These are phyloP conservation scores for Poeciliopsis paucimaculata DNA, from an alignment of 2,797 vertebrate species.

Conservation along the genomic window DNA sequence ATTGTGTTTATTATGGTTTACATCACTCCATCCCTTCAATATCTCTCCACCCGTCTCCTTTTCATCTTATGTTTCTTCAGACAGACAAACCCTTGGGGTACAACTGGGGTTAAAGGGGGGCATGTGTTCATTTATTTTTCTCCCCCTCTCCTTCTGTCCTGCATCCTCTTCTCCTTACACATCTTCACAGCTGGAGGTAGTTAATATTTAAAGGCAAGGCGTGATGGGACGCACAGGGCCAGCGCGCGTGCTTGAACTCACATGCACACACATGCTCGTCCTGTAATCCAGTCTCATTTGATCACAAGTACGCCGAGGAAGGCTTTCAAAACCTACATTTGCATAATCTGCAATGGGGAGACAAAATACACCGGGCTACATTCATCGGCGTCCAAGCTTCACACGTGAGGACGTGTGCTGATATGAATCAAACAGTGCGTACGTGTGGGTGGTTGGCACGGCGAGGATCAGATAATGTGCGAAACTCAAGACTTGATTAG, in stretches of 20 bases:
- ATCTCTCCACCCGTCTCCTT: constrained; percentile 31
- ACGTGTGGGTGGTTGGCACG: constrained; percentile 37
- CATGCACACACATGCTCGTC: constrained; percentile 10
- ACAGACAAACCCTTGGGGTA: constrained; percentile 72
- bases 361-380: constrained; percentile 16
- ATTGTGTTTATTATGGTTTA: constrained; percentile 34
- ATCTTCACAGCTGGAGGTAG: constrained; percentile 82
- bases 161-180: constrained; percentile 70
- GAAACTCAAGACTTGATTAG: constrained; percentile 44
- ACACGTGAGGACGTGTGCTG: constrained; percentile 1
- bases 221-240: constrained; percentile 71
- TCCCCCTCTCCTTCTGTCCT: constrained; percentile 52
- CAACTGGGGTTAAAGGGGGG: constrained; percentile 59
- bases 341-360: constrained; percentile 23
- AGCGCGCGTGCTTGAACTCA: constrained; percentile 59
- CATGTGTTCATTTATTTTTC: constrained; percentile 81
- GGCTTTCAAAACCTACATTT: constrained; percentile 26
- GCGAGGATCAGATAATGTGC: constrained; percentile 33
- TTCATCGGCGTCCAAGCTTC: constrained; percentile 2
- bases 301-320: constrained; percentile 38
- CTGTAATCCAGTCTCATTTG: constrained; percentile 22
- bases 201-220: constrained; percentile 84
- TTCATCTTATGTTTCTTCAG: constrained; percentile 59
- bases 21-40: constrained; percentile 22
- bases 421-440: constrained; percentile 26